Base-by-base conservation (phyloP, 2,888 invertebrate species). In the Acleris sparsana region DNA sequence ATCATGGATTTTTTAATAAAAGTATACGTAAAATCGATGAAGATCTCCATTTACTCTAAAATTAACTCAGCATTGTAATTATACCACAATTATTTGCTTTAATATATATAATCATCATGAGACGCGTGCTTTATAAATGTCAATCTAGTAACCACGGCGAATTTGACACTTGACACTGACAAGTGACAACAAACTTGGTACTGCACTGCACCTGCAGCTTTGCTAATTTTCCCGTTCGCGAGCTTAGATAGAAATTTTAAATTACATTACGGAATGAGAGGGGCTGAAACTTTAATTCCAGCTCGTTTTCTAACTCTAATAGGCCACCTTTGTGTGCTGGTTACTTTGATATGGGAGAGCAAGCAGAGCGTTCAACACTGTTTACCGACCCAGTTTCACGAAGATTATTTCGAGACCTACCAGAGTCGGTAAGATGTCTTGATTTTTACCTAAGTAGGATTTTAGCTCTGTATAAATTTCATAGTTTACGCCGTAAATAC, bases 251-350 rank as follows among this genome's bases (percentile, higher is more conserved):
- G 51, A 49, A 51, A 29, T 56, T n/a, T 56, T 43, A 25, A 49
- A 56, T 39, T 44, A 51, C 17, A 5, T 62, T 68, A 72, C 80
- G 89, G 85, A 70, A 92, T 92, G 92, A 86, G 88, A 88, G 88
- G 88, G 70, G 86, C 87, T 49, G 85, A 80, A 82, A 93, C 79
- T 53, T 78, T 95, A 66, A 93, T 95, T 72, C 95, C 96, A 71
- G 94, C 95, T 63, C 93, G 96, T 73, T 96, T 96, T 86, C 86
- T 96, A 71, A 94, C 94, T 69, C 90, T 96, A 59, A 87, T 95
- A 69, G 95, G 95, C 61, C 96, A 96, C 86, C 90, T 96, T 62
- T 94, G 94, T 67, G 93, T 96, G 72, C 90, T 94, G 58, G 92
- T 95, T 66, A 93, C 95, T 68, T 89, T 96, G 73, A 86, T 96